Conservation (phyloP, 2,113 vertebrate genomes). For the Copsychus sechellarum region DNA sequence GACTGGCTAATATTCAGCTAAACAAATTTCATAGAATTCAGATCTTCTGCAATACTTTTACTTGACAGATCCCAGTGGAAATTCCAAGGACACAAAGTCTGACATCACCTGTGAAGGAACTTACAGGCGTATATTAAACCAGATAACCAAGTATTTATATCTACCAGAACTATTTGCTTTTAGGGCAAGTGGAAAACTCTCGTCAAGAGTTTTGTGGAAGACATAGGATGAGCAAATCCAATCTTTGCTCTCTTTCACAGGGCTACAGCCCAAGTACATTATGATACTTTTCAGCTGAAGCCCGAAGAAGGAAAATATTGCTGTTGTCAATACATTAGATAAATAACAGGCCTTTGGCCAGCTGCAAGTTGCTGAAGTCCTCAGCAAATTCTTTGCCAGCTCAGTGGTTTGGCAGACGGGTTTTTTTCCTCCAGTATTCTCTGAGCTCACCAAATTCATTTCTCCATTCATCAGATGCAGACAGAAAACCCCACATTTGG, state of each 20-base stretch:
- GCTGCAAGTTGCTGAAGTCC: slow-evolving; percentile 14
- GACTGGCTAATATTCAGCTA: not conserved
- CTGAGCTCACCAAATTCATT: not conserved
- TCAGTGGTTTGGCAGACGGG: slow-evolving; percentile 21
- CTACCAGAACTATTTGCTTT: not conserved
- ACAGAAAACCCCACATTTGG: not conserved
- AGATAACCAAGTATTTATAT: not conserved
- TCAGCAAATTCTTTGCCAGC: slow-evolving; percentile 49
- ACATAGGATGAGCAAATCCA: not conserved
- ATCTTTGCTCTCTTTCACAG: not conserved
- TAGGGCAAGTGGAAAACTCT: not conserved
- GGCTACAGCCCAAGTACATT: not conserved
- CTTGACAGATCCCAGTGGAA: not conserved
- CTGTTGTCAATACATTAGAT: slow-evolving; percentile 22
- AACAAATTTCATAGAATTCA: not conserved
- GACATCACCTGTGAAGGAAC: not conserved
- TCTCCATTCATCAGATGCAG: not conserved
- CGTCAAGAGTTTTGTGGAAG: not conserved
- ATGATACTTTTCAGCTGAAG: not conserved
- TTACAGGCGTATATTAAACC: not conserved
- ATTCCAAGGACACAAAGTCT: not conserved
- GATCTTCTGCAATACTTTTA: not conserved
- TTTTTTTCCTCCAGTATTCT: not conserved
- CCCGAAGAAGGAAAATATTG: slow-evolving; percentile 31
- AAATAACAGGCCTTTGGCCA: slow-evolving; percentile 36